Conservation (phyloP, 2,797 vertebrate species). For the Lacerta agilis region DNA sequence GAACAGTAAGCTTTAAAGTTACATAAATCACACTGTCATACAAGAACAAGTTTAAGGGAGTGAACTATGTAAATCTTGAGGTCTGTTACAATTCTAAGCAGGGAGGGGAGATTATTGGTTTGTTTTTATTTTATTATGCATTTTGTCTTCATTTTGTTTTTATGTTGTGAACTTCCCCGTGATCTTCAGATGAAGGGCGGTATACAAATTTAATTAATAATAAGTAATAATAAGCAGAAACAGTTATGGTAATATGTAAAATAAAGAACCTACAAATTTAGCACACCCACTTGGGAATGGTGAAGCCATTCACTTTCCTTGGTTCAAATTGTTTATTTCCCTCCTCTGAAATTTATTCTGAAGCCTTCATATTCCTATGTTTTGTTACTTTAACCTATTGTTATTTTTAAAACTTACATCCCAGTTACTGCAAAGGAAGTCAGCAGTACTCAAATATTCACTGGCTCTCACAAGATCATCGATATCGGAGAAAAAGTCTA, state of each 20-base stretch:
- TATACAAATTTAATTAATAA: not conserved
- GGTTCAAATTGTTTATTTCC: not conserved
- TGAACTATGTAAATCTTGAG: no score
- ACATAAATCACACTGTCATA: not conserved
- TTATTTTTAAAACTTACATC: constrained; percentile 80
- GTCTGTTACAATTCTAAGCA: no score
- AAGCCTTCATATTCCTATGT: not conserved
- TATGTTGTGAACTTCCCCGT: no score
- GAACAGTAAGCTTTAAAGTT: not conserved
- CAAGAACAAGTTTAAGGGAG: no score
- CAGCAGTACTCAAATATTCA: constrained; percentile 91
- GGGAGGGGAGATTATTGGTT: no score
- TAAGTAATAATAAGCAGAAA: not conserved
- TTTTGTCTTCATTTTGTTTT: no score
- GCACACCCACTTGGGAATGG: not conserved
- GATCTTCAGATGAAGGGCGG: no score
- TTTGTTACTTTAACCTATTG: not conserved
- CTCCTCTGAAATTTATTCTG: not conserved
- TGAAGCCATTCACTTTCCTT: not conserved
- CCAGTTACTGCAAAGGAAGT: constrained; percentile 89
- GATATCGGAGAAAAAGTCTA: constrained; percentile 90
- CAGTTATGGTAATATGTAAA: not conserved
- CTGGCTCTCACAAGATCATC: constrained; percentile 90
- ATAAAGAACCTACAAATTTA: not conserved
- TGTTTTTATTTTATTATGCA: no score